These are phyloP conservation scores for rat (Rattus norvegicus) DNA, from an alignment of 2,113 vertebrate species.

Conservation along the genomic window DNA sequence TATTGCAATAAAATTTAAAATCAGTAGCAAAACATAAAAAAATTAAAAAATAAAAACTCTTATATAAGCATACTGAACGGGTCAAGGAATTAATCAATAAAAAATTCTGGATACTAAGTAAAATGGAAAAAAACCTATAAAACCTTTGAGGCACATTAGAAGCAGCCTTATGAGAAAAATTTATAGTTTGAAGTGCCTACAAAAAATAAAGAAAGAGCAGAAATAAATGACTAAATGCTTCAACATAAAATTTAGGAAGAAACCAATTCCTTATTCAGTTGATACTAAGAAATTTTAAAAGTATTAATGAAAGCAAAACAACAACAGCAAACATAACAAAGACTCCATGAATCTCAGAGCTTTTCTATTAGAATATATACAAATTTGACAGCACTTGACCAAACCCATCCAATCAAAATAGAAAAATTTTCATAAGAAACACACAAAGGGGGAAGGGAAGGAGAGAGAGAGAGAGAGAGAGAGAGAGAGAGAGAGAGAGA, in stretches of 20 bases:
- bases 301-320: neutral
- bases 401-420: neutral
- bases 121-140: neutral
- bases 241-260: neutral
- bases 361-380: neutral
- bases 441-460: no score
- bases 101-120: neutral
- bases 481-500: no score
- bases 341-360: neutral
- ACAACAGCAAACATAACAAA: neutral
- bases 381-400: neutral
- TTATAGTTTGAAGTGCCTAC: neutral
- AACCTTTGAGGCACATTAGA: neutral
- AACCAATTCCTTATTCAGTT: neutral
- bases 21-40: neutral
- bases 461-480: no score
- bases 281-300: neutral
- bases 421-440: neutral
- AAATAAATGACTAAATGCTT: neutral
- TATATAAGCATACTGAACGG: neutral
- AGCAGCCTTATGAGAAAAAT: neutral
- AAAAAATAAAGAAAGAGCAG: neutral
- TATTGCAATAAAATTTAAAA: neutral
- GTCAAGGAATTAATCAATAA: neutral
- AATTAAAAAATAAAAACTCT: no score